Evolutionary conservation across 2,113 vertebrate genomes (phyloP).

Genomic region (Cyanistes caeruleus): DNA sequence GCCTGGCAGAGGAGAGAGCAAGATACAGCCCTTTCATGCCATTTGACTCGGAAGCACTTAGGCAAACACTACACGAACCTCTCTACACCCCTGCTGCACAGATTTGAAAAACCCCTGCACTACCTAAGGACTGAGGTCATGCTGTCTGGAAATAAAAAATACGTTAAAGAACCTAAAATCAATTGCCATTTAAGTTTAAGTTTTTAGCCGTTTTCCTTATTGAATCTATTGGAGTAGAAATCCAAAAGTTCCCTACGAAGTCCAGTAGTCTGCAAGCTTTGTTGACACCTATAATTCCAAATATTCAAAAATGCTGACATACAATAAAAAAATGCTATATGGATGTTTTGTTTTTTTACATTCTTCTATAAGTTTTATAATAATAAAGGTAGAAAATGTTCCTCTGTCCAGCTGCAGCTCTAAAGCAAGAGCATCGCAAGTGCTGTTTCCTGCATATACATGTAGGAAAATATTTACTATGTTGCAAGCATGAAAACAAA

Average conservation of each 20-base stretch:
- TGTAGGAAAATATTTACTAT: neutral
- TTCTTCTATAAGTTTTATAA: neutral
- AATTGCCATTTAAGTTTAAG: neutral
- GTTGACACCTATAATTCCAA: neutral
- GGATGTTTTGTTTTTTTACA: neutral
- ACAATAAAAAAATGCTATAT: neutral
- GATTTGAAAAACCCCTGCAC: neutral
- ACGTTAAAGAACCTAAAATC: neutral
- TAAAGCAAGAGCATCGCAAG: neutral
- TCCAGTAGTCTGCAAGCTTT: neutral
- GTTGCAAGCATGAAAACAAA: neutral
- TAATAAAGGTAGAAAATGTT: neutral
- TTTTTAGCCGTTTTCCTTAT: neutral
- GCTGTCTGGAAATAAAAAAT: neutral
- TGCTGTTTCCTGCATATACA: neutral
- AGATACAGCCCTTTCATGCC: rapidly evolving
- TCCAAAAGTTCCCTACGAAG: neutral
- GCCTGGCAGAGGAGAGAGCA: neutral
- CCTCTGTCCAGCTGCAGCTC: neutral
- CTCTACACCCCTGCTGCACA: neutral
- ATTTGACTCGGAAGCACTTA: neutral
- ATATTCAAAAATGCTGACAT: neutral
- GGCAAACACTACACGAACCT: neutral
- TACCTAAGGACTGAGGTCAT: neutral
- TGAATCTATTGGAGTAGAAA: neutral